Evolutionary conservation across 2,797 vertebrate genomes (phyloP).

Genomic region (Menidia menidia): DNA sequence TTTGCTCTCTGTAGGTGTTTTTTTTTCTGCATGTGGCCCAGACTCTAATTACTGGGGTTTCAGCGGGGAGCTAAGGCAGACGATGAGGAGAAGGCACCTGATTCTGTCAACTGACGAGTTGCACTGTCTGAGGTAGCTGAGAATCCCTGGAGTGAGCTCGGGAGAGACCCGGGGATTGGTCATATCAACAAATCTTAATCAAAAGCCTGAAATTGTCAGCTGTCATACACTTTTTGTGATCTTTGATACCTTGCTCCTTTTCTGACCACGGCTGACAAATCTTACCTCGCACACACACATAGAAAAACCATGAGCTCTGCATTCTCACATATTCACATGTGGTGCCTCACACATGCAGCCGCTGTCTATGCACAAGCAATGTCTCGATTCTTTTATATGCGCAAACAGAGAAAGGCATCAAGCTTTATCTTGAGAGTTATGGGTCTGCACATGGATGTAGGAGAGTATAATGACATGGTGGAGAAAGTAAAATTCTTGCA

Average conservation of each 20-base stretch:
- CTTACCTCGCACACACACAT: slow-evolving; percentile 38
- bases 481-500: background rate
- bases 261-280: slow-evolving; percentile 65
- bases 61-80: slow-evolving; percentile 78
- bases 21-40: slow-evolving; percentile 82
- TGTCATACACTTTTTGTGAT: slow-evolving; percentile 86
- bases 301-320: slow-evolving; percentile 15
- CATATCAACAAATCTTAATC: slow-evolving; percentile 88
- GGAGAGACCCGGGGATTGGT: slow-evolving; percentile 80
- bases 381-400: slow-evolving; percentile 5
- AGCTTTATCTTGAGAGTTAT: slow-evolving; percentile 22
- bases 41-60: slow-evolving; percentile 85
- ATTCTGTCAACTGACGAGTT: slow-evolving; percentile 83
- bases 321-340: slow-evolving; percentile 8
- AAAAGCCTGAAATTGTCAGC: slow-evolving; percentile 88
- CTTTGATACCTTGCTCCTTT: slow-evolving; percentile 78
- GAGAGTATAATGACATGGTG: background rate
- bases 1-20: slow-evolving; percentile 82
- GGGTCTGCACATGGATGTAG: slow-evolving; percentile 10
- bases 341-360: background rate
- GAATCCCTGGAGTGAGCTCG: slow-evolving; percentile 87
- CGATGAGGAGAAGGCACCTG: slow-evolving; percentile 70
- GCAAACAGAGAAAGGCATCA: slow-evolving; percentile 12
- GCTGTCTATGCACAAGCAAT: slow-evolving; percentile 9
- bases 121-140: slow-evolving; percentile 76